These are phyloP conservation scores for Theocolax elegans DNA, from an alignment of 1,140 invertebrate species.

Conservation along the genomic window DNA sequence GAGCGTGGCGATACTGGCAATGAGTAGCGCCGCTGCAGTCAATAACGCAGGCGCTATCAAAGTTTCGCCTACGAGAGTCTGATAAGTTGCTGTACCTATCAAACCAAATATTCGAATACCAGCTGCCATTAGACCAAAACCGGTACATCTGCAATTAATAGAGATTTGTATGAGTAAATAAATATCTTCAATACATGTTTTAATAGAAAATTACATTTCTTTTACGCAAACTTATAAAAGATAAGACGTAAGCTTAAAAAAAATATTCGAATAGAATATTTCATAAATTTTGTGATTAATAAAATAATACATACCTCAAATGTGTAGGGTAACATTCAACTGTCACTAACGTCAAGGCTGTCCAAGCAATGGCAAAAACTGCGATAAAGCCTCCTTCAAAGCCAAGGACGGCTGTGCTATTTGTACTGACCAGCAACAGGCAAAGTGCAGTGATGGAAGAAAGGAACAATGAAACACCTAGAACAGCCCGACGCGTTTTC, in stretches of 20 bases:
- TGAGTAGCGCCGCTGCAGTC: slow-evolving; percentile 54
- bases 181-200: too few species aligned
- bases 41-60: slow-evolving; percentile 56
- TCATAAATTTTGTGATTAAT: neutral
- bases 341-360: slow-evolving; percentile 56
- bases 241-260: neutral
- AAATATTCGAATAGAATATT: neutral
- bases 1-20: slow-evolving; percentile 58
- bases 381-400: slow-evolving; percentile 60
- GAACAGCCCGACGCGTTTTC: slow-evolving; percentile 8
- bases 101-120: slow-evolving; percentile 57
- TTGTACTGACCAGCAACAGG: slow-evolving; percentile 53
- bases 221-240: too few species aligned
- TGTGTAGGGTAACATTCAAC: slow-evolving; percentile 61
- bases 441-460: slow-evolving; percentile 56
- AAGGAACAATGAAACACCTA: slow-evolving; percentile 58
- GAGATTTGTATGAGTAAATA: neutral
- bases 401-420: slow-evolving; percentile 55
- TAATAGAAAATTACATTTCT: too few species aligned
- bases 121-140: slow-evolving; percentile 58
- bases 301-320: slow-evolving; percentile 49
- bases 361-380: slow-evolving; percentile 59
- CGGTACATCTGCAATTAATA: slow-evolving; percentile 54
- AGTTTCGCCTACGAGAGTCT: slow-evolving; percentile 55
- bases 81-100: slow-evolving; percentile 58